Percentiles rank a stretch among this genome's conserved stretches.
These are phyloP conservation scores for Elysia crispata DNA, from an alignment of 2,888 invertebrate species.

Conservation along the genomic window DNA sequence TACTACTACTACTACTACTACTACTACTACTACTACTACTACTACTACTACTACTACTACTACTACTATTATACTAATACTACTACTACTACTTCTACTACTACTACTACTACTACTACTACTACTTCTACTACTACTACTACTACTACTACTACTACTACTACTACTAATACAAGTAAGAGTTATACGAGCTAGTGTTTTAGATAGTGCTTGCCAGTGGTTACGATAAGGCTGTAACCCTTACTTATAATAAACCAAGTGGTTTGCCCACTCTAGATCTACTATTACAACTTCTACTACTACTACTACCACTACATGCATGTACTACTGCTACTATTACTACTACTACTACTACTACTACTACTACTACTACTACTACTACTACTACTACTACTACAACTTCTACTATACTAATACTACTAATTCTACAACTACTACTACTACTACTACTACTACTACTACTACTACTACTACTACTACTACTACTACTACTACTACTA, in stretches of 20 bases:
- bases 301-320: no score
- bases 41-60: conserved; percentile 15
- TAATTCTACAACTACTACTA: no score
- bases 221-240: neutral
- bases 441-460: conserved; percentile 27
- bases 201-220: neutral
- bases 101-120: conserved; percentile 27
- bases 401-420: no score
- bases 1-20: conserved; percentile 22
- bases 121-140: conserved; percentile 23
- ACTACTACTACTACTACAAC: conserved; percentile 31
- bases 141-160: conserved; percentile 16
- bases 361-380: conserved; percentile 31
- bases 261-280: no score
- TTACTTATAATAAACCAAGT: no score
- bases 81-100: conserved; percentile 24
- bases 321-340: no score
- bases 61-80: no score
- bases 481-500: conserved; percentile 35
- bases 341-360: conserved; percentile 33
- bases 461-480: conserved; percentile 30
- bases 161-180: no score
- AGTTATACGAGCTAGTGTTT: no score
- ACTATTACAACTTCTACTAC: neutral
- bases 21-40: conserved; percentile 31